Evolutionary conservation across 2,888 invertebrate species (phyloP), one percentile per base, ranked within the genome.

Genomic region (Drosophila maculinotata): DNA sequence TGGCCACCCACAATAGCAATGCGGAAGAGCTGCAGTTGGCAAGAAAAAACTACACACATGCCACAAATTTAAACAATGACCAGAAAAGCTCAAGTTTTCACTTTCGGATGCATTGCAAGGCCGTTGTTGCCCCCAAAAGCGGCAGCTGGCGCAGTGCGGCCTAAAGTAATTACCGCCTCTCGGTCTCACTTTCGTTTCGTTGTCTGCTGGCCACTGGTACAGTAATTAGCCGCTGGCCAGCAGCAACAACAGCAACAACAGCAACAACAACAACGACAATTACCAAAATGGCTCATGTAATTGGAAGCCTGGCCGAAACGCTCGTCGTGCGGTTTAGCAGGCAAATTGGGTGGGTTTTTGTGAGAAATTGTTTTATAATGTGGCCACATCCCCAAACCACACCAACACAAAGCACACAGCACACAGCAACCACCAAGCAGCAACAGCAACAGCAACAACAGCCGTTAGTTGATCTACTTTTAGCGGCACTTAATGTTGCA

Each of bases 401-500:
- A 42, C 9, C 52, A 70, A 3, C 26, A 38, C 4, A 38, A 58
- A 28, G 14, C 28, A n/a, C n/a, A n/a, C n/a, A n/a, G n/a, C n/a
- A n/a, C 45, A 45, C 45, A 20, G 17, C 44, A 30, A 2, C 14
- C 41, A 14, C 9, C 9, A 23, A 7, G n/a, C 25, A 23, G 42
- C 8, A 6, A 36, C 48, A 35, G 26, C 15, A 33, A 52, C 15
- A 33, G 45, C 15, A 31, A 33, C 23, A 45, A 38, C 58, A 76
- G 66, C 87, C 82, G 84, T 81, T 81, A 78, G 81, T 59, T 78
- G 81, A 69, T 85, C 81, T 58, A 81, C 79, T 81, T 81, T 86
- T 76, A 62, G 76, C 66, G 66, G 62, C 56, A 68, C 60, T 47
- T 84, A 86, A 77, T 80, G 80, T 65, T 75, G 68, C 60, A 57